These are phyloP conservation scores for Pachypanchax playfairii DNA, from an alignment of 2,113 vertebrate species.

Conservation along the genomic window DNA sequence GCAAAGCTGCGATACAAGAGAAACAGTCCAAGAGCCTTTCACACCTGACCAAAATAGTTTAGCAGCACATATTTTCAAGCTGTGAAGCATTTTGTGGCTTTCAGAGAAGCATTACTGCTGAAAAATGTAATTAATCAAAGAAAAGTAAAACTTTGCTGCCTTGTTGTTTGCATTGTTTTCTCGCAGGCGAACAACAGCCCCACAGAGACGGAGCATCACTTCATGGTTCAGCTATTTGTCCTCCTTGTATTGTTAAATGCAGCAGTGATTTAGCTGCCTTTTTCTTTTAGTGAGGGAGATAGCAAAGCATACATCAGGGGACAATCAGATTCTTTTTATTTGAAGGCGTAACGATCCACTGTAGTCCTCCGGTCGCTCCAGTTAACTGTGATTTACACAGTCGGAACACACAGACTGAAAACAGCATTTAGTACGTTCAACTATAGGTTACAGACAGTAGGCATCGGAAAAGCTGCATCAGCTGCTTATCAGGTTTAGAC, in stretches of 20 bases:
- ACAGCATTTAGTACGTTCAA: constrained; percentile 20
- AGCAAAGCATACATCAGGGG: constrained; percentile 9
- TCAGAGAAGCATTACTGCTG: constrained; percentile 1
- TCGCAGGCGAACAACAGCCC: not conserved
- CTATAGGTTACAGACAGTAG: constrained; percentile 26
- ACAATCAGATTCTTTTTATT: not conserved
- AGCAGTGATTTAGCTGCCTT: constrained; percentile 4
- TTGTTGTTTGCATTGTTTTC: not conserved
- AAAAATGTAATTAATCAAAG: constrained; percentile 36
- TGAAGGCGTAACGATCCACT: not conserved
- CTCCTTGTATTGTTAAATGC: not conserved
- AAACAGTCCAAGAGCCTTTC: not conserved
- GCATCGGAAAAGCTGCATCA: no score
- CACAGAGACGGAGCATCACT: not conserved
- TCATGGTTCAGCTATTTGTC: not conserved
- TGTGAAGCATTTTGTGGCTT: constrained; percentile 2
- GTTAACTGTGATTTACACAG: constrained; percentile 30
- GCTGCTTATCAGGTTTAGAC: no score
- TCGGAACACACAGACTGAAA: constrained; percentile 9
- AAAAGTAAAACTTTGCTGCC: constrained; percentile 1
- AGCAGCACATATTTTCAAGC: constrained; percentile 5
- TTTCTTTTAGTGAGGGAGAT: not conserved
- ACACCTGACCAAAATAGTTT: constrained; percentile 7
- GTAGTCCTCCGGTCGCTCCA: not conserved
- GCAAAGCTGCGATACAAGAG: not conserved